A percentile compares a stretch with the other conserved stretches of the same genome.
phyloP scores from a whole-genome alignment of 2,113 vertebrate genomes.

The Mormyrus iriodes region DNA sequence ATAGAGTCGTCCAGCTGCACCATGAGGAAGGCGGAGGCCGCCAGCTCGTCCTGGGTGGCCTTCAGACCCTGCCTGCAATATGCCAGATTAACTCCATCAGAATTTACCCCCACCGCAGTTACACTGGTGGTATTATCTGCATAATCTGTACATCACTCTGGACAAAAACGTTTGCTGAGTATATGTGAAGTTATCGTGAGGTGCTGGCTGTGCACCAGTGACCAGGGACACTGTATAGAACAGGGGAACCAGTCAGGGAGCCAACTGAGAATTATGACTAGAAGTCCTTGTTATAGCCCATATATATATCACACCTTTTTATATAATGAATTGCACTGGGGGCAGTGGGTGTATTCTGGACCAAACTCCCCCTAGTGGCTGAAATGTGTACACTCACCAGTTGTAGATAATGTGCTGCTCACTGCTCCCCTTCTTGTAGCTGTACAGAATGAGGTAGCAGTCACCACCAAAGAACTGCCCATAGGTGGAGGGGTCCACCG shows the following conservation, averaged over 20 bases:
- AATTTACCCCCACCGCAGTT: neutral
- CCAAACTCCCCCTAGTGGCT: neutral
- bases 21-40: constrained; percentile 55
- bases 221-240: neutral
- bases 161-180: neutral
- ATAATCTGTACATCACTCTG: neutral
- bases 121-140: neutral
- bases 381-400: constrained; percentile 47
- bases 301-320: neutral
- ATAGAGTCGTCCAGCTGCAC: constrained; percentile 56
- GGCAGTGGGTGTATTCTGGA: neutral
- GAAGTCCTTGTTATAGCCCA: neutral
- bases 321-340: neutral
- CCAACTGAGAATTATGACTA: neutral
- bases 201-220: neutral
- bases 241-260: neutral
- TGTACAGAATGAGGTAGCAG: constrained; percentile 65
- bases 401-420: constrained; percentile 63
- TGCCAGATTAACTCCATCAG: constrained; percentile 4
- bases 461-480: constrained; percentile 68
- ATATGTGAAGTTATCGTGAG: neutral
- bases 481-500: constrained; percentile 47
- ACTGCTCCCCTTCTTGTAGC: constrained; percentile 41
- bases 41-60: constrained; percentile 53
- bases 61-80: constrained; percentile 60